These are phyloP conservation scores for Dastarcus helophoroides DNA, from an alignment of 2,888 invertebrate species.

Conservation along the genomic window DNA sequence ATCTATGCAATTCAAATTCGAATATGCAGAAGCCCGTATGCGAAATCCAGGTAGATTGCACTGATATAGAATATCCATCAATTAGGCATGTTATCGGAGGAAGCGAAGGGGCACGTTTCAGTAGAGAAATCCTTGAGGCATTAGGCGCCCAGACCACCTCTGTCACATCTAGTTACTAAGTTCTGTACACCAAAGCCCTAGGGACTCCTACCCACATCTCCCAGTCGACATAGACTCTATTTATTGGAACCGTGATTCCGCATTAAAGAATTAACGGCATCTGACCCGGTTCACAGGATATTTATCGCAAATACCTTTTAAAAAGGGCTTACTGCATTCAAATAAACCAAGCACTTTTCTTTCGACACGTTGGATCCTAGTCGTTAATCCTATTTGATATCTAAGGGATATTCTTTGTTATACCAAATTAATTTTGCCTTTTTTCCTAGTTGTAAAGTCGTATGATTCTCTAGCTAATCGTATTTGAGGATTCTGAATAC, in stretches of 20 bases:
- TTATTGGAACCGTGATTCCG: not conserved
- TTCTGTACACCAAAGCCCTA: not conserved
- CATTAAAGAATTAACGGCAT: not conserved
- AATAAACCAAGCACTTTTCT: constrained; percentile 14
- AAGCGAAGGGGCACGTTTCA: constrained; percentile 1
- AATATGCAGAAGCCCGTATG: too few relatives aligned
- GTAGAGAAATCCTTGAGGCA: not conserved
- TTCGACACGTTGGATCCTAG: too few relatives aligned
- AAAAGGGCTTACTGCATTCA: too few relatives aligned
- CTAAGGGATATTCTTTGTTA: too few relatives aligned
- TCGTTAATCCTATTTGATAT: too few relatives aligned
- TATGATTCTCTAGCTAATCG: too few relatives aligned
- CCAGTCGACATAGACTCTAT: not conserved
- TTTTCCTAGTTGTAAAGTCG: too few relatives aligned
- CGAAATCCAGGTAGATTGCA: too few relatives aligned
- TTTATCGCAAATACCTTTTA: not conserved
- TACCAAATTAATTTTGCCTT: too few relatives aligned
- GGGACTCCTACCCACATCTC: not conserved
- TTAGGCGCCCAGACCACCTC: constrained; percentile 1
- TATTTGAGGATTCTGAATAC: too few relatives aligned
- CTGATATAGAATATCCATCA: constrained; percentile 1
- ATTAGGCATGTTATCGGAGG: constrained; percentile 1
- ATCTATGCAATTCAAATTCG: too few relatives aligned
- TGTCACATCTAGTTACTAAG: not conserved
- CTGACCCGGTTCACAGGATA: not conserved